phyloP scores from a whole-genome alignment of 2,797 vertebrate species.

The Aulostomus chinensis region DNA sequence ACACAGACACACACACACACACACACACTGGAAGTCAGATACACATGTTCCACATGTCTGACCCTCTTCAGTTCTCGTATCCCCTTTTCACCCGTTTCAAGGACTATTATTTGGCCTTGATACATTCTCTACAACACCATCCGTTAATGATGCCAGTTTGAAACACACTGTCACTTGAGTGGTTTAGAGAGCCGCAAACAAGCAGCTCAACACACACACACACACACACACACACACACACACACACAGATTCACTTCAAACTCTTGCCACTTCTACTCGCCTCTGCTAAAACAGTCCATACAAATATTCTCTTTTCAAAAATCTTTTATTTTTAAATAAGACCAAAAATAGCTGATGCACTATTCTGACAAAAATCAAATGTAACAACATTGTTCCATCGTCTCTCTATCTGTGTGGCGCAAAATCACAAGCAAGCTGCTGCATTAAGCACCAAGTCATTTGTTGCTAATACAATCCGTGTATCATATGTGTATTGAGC shows the following conservation, averaged over 20 bases:
- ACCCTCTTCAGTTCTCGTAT: constrained; percentile 68
- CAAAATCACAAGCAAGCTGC: constrained; percentile 48
- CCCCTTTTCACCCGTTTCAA: constrained; percentile 69
- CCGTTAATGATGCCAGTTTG: constrained; percentile 69
- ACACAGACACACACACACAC: constrained; percentile 45
- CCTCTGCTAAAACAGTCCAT: constrained; percentile 9
- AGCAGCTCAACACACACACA: constrained; percentile 21
- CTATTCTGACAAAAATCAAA: constrained; percentile 51
- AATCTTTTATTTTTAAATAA: constrained; percentile 49
- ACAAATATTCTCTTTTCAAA: constrained; percentile 44
- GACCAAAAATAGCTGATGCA: constrained; percentile 50
- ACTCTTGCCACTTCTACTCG: constrained; percentile 7
- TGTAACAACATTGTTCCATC: constrained; percentile 42
- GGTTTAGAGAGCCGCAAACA: constrained; percentile 62
- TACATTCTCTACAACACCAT: constrained; percentile 72
- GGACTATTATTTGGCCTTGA: constrained; percentile 72
- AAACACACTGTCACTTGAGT: constrained; percentile 67
- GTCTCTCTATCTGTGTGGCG: constrained; percentile 13
- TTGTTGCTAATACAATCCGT: constrained; percentile 60
- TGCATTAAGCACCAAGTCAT: constrained; percentile 60
- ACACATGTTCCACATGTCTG: constrained; percentile 68
- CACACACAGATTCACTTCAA: constrained; percentile 14
- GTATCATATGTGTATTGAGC: constrained; percentile 55
- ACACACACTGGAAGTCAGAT: constrained; percentile 40
- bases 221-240: constrained; percentile 11